Percentiles rank a stretch among this genome's conserved stretches.
These are phyloP conservation scores for Xiphorhynchus erythropygius DNA, from an alignment of 2,797 vertebrate species.

Conservation along the genomic window DNA sequence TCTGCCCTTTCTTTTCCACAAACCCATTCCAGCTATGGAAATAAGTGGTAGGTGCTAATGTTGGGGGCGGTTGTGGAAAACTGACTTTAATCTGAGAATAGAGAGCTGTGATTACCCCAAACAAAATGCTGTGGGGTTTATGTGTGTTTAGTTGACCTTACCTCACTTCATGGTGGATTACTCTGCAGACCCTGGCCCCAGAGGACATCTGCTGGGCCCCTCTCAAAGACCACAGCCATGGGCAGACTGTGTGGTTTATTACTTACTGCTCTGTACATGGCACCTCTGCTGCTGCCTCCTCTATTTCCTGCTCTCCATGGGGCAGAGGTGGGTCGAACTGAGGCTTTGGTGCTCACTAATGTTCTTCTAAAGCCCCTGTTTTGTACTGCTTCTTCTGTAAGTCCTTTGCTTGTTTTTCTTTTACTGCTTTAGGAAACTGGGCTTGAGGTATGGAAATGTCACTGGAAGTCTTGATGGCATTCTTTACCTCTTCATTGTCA, in stretches of 20 bases:
- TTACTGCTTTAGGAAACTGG: background rate
- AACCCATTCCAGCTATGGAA: background rate
- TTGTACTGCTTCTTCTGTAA: background rate
- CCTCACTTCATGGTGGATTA: background rate
- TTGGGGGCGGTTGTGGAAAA: background rate
- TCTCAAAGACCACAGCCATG: background rate
- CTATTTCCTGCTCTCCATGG: background rate
- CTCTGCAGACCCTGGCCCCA: background rate
- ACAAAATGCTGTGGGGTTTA: background rate
- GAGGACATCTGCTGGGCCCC: accelerated
- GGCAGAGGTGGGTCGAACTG: background rate
- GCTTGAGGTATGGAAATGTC: background rate
- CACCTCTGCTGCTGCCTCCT: background rate
- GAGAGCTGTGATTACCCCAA: background rate
- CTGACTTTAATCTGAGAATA: background rate
- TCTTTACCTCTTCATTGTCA: background rate
- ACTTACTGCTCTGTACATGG: background rate
- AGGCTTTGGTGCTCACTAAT: background rate
- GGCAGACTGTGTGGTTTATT: background rate
- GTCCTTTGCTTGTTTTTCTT: background rate
- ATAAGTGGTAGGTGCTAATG: background rate
- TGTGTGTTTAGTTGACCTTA: background rate
- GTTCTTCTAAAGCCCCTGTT: background rate
- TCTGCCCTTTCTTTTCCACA: background rate
- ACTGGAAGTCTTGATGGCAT: background rate